Conservation (phyloP, 2,797 vertebrate species). For the Geotrypetes seraphini region DNA sequence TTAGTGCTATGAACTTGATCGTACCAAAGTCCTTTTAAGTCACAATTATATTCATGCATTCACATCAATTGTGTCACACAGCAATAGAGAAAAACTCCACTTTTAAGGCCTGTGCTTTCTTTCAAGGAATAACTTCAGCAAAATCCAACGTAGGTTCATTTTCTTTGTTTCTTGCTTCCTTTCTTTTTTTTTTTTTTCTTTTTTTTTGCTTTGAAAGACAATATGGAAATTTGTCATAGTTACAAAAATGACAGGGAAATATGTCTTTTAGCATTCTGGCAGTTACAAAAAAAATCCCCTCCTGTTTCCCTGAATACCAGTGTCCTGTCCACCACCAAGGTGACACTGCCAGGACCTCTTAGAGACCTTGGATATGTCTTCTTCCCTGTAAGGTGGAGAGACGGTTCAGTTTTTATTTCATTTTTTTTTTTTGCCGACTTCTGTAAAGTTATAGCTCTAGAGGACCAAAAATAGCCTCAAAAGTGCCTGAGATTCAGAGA, state of each 20-base stretch:
- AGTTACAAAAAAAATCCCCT: neutral
- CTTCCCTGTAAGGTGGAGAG: neutral
- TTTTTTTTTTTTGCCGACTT: conserved; percentile 8
- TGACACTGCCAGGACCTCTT: conserved; percentile 13
- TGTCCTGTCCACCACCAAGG: conserved; percentile 1
- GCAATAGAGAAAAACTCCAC: conserved; percentile 22
- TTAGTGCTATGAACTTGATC: conserved; percentile 12
- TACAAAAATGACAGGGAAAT: conserved; percentile 30
- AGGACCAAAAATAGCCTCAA: conserved; percentile 6
- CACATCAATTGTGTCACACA: conserved; percentile 18
- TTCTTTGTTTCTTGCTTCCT: neutral
- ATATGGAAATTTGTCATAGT: conserved; percentile 29
- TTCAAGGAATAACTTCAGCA: neutral
- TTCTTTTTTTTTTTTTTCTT: neutral
- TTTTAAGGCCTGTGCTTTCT: conserved; percentile 23
- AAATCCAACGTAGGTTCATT: conserved; percentile 1
- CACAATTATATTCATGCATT: neutral
- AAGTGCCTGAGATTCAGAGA: conserved; percentile 35
- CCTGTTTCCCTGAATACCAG: neutral
- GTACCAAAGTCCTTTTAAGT: conserved; percentile 1
- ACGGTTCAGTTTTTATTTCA: neutral
- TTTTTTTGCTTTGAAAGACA: conserved; percentile 41
- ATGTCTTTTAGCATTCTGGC: conserved; percentile 4
- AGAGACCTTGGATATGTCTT: conserved; percentile 1
- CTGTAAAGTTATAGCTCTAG: conserved; percentile 9